Evolutionary conservation across 1,140 invertebrate genomes (phyloP).

Genomic region (Danaus plexippus): DNA sequence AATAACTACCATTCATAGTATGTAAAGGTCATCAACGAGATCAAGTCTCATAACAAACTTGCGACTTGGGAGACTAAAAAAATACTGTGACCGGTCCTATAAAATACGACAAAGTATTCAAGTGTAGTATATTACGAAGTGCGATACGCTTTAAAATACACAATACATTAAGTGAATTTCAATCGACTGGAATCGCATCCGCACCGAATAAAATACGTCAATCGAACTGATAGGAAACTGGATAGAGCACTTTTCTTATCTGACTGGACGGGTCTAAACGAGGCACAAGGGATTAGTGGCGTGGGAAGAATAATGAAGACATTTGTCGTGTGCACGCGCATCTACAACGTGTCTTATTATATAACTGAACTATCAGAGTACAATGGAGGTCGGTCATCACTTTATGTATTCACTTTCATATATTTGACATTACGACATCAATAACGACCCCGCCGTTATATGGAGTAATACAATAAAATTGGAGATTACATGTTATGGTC

Average conservation of each 20-base stretch:
- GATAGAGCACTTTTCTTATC: constrained; percentile 17
- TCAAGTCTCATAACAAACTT: too few relatives aligned
- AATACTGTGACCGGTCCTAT: neutral
- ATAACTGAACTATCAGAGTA: constrained; percentile 19
- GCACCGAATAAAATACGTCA: constrained; percentile 22
- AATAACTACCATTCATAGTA: too few relatives aligned
- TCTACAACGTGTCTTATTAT: constrained; percentile 12
- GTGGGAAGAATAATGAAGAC: constrained; percentile 60
- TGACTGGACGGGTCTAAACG: constrained; percentile 25
- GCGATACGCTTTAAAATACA: constrained; percentile 4
- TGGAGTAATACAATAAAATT: too few relatives aligned
- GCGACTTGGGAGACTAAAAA: too few relatives aligned
- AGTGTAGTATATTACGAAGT: too few relatives aligned
- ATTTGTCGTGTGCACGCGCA: constrained; percentile 40
- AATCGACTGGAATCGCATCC: constrained; percentile 14
- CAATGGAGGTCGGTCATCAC: constrained; percentile 8
- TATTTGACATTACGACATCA: too few relatives aligned
- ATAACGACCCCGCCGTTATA: too few relatives aligned
- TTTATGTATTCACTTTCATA: too few relatives aligned
- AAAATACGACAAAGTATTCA: neutral
- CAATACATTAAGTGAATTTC: constrained; percentile 16
- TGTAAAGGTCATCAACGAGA: too few relatives aligned
- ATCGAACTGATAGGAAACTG: constrained; percentile 15
- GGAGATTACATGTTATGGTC: too few relatives aligned
- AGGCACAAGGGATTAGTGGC: constrained; percentile 29